These are phyloP conservation scores for Portunus trituberculatus DNA, from an alignment of 1,140 invertebrate species.

Conservation along the genomic window DNA sequence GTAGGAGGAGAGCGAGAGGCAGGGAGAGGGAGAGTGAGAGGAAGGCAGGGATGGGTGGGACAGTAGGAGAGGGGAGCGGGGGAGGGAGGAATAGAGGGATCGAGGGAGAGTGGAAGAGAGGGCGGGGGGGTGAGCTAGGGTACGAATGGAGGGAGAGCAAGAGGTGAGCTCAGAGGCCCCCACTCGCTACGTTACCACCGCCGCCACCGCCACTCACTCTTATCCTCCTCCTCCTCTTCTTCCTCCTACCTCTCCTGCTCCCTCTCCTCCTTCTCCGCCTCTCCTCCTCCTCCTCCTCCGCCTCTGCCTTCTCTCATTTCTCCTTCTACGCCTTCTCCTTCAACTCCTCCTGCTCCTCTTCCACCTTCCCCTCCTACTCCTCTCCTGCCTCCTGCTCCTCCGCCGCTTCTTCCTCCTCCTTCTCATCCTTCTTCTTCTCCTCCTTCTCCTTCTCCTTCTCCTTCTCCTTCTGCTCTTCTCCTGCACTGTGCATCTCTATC, in stretches of 20 bases:
- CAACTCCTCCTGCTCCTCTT: slow-evolving; percentile 11
- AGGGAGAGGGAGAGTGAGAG: neutral
- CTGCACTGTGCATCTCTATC: slow-evolving; percentile 11
- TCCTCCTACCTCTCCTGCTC: neutral
- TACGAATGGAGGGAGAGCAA: slow-evolving; percentile 20
- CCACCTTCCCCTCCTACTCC: slow-evolving; percentile 3
- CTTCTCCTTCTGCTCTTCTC: neutral
- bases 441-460: neutral
- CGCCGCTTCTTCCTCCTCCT: neutral
- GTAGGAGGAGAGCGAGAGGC: neutral
- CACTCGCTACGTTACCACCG: slow-evolving; percentile 14
- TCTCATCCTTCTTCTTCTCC: neutral
- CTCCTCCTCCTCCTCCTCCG: too few species aligned
- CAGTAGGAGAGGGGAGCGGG: neutral
- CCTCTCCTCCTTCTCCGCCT: neutral
- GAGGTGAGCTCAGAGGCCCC: slow-evolving; percentile 15
- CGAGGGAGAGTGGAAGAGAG: neutral
- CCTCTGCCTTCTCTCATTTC: neutral
- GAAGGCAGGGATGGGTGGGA: neutral
- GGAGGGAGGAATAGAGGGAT: neutral
- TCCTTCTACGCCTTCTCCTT: slow-evolving; percentile 20
- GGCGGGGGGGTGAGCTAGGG: neutral
- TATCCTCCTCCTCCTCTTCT: neutral
- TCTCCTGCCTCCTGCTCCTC: neutral
- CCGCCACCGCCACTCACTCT: slow-evolving; percentile 2